Percentiles rank a stretch among this genome's conserved stretches.
phyloP scores from a whole-genome alignment of 2,113 vertebrate genomes.

The Felis chaus region DNA sequence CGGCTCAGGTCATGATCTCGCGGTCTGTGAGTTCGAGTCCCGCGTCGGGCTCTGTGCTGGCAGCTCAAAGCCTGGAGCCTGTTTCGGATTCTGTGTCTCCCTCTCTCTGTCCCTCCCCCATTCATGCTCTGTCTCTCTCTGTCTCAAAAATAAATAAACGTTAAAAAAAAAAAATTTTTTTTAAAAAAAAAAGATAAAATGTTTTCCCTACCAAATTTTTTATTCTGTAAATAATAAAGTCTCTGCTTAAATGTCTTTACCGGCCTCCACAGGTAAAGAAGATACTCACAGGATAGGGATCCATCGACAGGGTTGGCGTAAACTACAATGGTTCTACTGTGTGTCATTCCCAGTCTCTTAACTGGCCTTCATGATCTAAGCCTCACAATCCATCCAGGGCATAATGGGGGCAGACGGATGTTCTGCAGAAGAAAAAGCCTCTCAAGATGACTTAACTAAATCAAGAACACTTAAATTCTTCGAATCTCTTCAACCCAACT shows the following conservation, averaged over 20 bases:
- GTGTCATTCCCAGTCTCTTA: not conserved
- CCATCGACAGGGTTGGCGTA: not conserved
- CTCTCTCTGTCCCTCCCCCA: no score
- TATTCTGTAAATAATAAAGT: not conserved
- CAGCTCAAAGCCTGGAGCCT: no score
- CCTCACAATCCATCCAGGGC: not conserved
- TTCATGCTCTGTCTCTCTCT: no score
- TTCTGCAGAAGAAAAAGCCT: not conserved
- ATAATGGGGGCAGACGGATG: not conserved
- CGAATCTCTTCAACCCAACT: not conserved
- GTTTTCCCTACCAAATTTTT: not conserved
- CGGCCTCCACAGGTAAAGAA: not conserved
- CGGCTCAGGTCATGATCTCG: no score
- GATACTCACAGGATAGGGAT: not conserved
- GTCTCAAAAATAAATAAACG: no score
- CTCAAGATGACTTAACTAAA: not conserved
- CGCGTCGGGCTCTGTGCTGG: no score
- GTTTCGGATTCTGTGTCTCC: no score
- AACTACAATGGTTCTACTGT: not conserved
- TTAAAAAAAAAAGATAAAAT: conserved; percentile 47
- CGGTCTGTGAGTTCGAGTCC: no score
- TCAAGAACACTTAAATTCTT: not conserved
- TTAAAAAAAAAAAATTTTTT: no score
- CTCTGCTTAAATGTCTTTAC: not conserved
- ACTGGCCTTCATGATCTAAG: no score